A percentile compares a stretch with the other conserved stretches of the same genome.
Evolutionary conservation across 2,797 vertebrate species (phyloP).

Genomic region (Limnodromus scolopaceus): DNA sequence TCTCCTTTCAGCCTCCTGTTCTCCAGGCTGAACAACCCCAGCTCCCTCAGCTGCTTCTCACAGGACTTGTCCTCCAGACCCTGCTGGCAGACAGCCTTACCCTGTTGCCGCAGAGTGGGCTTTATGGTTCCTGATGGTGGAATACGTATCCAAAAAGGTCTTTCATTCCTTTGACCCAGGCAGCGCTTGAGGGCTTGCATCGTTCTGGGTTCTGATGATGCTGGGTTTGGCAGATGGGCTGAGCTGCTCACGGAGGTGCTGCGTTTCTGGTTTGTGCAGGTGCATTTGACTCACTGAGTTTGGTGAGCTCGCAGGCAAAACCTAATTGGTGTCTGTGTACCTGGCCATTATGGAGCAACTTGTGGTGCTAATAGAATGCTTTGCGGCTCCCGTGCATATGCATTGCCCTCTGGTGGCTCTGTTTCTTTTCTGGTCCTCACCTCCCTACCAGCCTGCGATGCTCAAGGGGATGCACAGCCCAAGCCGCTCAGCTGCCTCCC

Average conservation of each 20-base stretch:
- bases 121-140: neutral
- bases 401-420: constrained; percentile 26
- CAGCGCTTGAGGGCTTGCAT: neutral
- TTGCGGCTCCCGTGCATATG: neutral
- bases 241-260: neutral
- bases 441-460: fast-evolving
- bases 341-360: neutral
- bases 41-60: neutral
- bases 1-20: neutral
- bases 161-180: neutral
- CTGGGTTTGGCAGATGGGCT: neutral
- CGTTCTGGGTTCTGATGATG: neutral
- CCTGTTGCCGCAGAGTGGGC: neutral
- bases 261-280: neutral
- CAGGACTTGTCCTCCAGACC: neutral
- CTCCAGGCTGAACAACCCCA: neutral
- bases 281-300: neutral
- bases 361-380: neutral
- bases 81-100: neutral
- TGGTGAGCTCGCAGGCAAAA: neutral
- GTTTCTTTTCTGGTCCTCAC: neutral
- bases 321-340: neutral
- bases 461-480: neutral
- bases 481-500: neutral
- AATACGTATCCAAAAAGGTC: neutral